Base-by-base conservation (phyloP, 2,888 invertebrate species). In the Pammene fasciana region DNA sequence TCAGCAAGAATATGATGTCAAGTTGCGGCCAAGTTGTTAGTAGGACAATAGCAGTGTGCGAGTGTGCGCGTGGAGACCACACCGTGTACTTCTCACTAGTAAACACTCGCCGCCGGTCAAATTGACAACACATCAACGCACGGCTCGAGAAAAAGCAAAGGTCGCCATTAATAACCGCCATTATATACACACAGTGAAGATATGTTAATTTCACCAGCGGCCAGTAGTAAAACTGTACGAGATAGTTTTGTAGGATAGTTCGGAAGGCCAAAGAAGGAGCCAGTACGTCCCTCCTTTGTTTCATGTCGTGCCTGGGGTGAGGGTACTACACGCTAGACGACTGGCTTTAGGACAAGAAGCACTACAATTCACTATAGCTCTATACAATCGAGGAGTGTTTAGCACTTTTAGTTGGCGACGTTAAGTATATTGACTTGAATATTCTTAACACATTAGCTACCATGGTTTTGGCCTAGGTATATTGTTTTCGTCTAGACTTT, bases 61-160 rank as follows among this genome's bases (percentile, higher is more conserved):
- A 87, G 87, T 89, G 90, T 88, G 88, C 85, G 88, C 90, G 90
- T 87, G 89, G 86, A 88, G 85, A 86, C 89, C 90, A 90, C 90
- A 90, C 89, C 87, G 90, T 90, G 89, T 88, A 52, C 59, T 57
- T 80, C 79, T 81, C 79, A 84, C 78, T 68, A 52, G 64, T 59
- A 13, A 59, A 66, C 16, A 9, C 41, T 0, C 34, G 45, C 64
- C 68, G 26, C 11, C 34, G 64, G 64, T 65, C 50, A 68, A 65
- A 68, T n/a, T 36, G 57, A 16, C 46, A 59, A 16, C 26, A 59
- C 52, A 50, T 54, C 14, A 38, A 1, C 4, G 11, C 11, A 43
- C 7, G 4, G 10, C 43, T 43, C 10, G 5, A 10, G 43, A 43
- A 43, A 43, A 11, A 10, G 43, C 5, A 43, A 43, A 2, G 5